Conservation (phyloP, 1,140 invertebrate genomes). For the Lasaia peninsularis region DNA sequence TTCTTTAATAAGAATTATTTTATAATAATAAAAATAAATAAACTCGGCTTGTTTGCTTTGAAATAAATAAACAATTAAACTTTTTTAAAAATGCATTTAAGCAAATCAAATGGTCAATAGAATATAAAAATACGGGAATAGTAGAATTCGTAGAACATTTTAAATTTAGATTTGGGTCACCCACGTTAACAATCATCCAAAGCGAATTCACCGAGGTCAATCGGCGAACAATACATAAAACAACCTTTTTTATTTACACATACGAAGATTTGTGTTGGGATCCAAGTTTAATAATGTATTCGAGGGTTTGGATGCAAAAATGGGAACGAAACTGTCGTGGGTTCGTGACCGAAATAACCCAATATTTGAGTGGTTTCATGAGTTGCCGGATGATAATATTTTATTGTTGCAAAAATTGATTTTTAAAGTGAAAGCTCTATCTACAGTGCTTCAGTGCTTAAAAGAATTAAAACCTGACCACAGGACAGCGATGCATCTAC, state of each 20-base stretch:
- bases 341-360: neutral
- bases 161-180: conserved; percentile 1
- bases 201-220: conserved; percentile 1
- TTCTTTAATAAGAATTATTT: too few relatives aligned
- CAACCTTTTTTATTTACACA: conserved; percentile 2
- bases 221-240: conserved; percentile 1
- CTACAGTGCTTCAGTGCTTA: too few relatives aligned
- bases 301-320: conserved; percentile 2
- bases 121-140: neutral
- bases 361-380: neutral
- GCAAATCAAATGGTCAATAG: too few relatives aligned
- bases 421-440: neutral
- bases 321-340: neutral
- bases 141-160: neutral
- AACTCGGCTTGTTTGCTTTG: too few relatives aligned
- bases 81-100: too few relatives aligned
- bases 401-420: too few relatives aligned
- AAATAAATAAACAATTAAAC: too few relatives aligned
- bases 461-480: too few relatives aligned
- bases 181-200: conserved; percentile 6
- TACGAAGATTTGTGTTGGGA: conserved; percentile 1
- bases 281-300: neutral
- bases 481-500: too few relatives aligned
- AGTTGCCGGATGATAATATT: neutral
- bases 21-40: too few relatives aligned